Evolutionary conservation across 1,140 invertebrate genomes (phyloP).

Genomic region (Drosophila repletoides): DNA sequence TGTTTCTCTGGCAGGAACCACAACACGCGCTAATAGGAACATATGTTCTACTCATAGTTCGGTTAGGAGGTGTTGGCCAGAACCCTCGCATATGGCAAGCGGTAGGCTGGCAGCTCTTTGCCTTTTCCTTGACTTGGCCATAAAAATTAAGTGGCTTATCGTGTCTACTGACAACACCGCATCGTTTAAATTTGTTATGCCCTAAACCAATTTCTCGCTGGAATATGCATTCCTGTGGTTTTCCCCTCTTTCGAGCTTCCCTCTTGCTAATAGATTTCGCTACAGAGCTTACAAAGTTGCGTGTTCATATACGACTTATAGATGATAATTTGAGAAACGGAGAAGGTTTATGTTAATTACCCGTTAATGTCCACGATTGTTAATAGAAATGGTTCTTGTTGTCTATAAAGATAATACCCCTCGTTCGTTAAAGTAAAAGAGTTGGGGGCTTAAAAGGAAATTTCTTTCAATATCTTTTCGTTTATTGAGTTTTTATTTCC

Average conservation of each 20-base stretch:
- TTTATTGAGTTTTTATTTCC: too few relatives aligned
- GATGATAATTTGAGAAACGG: conserved; percentile 6
- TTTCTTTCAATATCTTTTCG: too few relatives aligned
- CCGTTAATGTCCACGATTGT: conserved; percentile 22
- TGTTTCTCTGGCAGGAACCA: conserved; percentile 54
- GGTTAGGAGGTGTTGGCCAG: conserved; percentile 36
- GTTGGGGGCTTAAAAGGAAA: background rate
- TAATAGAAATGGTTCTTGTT: conserved; percentile 2
- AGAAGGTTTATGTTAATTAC: conserved; percentile 44
- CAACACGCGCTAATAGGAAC: conserved; percentile 76
- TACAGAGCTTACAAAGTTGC: conserved; percentile 22
- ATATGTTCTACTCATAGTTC: conserved; percentile 50
- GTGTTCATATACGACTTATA: conserved; percentile 22
- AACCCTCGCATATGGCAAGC: conserved; percentile 37
- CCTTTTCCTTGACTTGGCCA: conserved; percentile 31
- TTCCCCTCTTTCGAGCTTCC: background rate
- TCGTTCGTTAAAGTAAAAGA: conserved; percentile 31
- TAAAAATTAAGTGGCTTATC: conserved; percentile 75
- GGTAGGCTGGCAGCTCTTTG: background rate
- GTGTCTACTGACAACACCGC: conserved; percentile 33
- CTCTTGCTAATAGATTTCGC: conserved; percentile 33
- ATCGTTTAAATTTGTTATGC: conserved; percentile 57
- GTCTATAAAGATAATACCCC: conserved; percentile 30
- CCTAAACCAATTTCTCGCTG: conserved; percentile 34
- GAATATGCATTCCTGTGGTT: conserved; percentile 16